Conservation (phyloP, 2,113 vertebrate genomes). For the Paedocypris sp. region DNA sequence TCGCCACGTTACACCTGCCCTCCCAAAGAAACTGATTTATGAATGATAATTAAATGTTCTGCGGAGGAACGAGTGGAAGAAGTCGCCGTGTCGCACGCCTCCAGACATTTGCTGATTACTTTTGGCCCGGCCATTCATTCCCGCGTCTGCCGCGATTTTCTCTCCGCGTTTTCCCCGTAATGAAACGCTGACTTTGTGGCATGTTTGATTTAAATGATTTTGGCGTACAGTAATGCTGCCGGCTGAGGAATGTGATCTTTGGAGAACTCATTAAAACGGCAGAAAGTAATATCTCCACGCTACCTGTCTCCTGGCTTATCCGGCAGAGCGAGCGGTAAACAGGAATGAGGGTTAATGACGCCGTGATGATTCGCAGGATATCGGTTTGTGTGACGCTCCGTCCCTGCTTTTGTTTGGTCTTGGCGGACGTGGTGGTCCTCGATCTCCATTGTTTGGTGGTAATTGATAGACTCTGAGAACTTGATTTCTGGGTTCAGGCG, state of each 20-base stretch:
- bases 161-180: neutral
- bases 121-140: slow-evolving; percentile 10
- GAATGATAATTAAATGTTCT: slow-evolving; percentile 7
- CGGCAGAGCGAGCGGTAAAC: slow-evolving; percentile 3
- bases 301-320: slow-evolving; percentile 1
- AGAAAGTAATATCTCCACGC: slow-evolving; percentile 17
- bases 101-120: slow-evolving; percentile 22
- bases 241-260: slow-evolving; percentile 2
- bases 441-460: neutral
- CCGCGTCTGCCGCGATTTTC: slow-evolving; percentile 8
- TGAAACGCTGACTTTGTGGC: slow-evolving; percentile 23
- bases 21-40: neutral
- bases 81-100: neutral
- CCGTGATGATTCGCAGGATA: slow-evolving; percentile 5
- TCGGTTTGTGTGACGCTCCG: neutral
- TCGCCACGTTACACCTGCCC: neutral
- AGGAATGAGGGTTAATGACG: slow-evolving; percentile 2
- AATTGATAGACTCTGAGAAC: too few relatives aligned
- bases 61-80: neutral
- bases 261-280: slow-evolving; percentile 17
- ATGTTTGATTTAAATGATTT: slow-evolving; percentile 23
- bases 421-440: neutral
- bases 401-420: too few relatives aligned
- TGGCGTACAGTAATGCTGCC: slow-evolving; percentile 2
- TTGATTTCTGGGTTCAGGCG: too few relatives aligned